Base-by-base conservation (phyloP, 2,888 invertebrate genomes). In the Entomobrya proxima region DNA sequence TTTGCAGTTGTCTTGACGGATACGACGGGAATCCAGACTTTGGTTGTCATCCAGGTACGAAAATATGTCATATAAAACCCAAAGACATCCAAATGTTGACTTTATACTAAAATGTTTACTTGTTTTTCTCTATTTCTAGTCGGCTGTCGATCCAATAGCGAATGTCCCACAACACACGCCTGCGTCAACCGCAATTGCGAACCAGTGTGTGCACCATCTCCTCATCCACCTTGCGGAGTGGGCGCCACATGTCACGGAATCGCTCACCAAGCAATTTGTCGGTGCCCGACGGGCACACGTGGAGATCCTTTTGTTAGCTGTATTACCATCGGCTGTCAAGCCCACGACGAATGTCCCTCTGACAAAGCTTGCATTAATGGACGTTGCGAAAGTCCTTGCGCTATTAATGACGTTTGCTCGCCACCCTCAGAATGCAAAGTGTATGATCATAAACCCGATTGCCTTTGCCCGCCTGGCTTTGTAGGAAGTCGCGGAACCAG, bases 271-370 rank as follows among this genome's bases (percentile, higher is more conserved):
- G 91, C 91, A 6, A 91, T 91, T 52, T 92, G 92, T 88, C 90
- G 89, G 72, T 92, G 92, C 88, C 91, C 91, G 15, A 88, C 90
- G 5, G 91, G 91, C 2, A 89, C 90, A n/a, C 89, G 87, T 72
- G 91, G 92, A 30, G 91, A 92, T 88, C 91, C 92, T 9, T 89
- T 89, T 40, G 90, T 91, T 9, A 91, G 91, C 37, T 92, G 92
- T 83, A 88, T 90, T 82, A 90, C 90, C 64, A 95, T 97, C 86
- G 97, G 96, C 86, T 98, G 98, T 91, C 94, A 95, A 91, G 95
- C 96, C 58, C 96, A 97, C 91, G 95, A 95, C 88, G 97, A 98
- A 91, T 98, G 98, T 91, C 96, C 97, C 11, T 93, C 94, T 67
- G 96, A 97, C 91, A 95, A 96, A 91, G 95, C 96, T 91, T 98